Percentiles rank a stretch among this genome's conserved stretches.
phyloP scores from a whole-genome alignment of 2,888 invertebrate species.

The Tuta absoluta region DNA sequence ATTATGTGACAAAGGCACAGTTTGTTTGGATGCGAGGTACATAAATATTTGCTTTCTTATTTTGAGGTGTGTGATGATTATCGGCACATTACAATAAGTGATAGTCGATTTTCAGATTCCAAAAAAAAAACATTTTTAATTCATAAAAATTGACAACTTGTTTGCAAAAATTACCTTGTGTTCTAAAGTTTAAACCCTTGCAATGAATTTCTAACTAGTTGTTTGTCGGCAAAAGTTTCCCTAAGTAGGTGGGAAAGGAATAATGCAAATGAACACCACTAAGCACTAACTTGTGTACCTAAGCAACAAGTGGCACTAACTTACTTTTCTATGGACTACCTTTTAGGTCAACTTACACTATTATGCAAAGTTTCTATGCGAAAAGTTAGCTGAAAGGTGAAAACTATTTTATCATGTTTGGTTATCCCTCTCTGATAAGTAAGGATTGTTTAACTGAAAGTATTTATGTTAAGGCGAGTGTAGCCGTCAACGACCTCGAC shows the following conservation, averaged over 20 bases:
- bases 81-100: too few species aligned
- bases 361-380: not conserved
- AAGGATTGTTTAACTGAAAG: too few species aligned
- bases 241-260: conserved; percentile 14
- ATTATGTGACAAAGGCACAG: too few species aligned
- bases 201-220: conserved; percentile 4
- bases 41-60: too few species aligned
- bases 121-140: too few species aligned
- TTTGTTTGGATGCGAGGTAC: too few species aligned
- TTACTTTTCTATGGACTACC: conserved; percentile 10
- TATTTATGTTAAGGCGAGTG: too few species aligned
- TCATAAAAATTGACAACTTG: not conserved
- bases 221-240: not conserved
- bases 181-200: not conserved
- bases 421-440: too few species aligned
- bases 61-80: too few species aligned
- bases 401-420: not conserved
- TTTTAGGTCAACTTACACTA: not conserved
- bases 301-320: conserved; percentile 7
- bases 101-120: too few species aligned
- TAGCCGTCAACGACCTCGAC: too few species aligned
- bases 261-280: conserved; percentile 11
- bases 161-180: not conserved
- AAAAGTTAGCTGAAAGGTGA: not conserved
- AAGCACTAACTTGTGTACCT: conserved; percentile 2